A percentile compares a stretch with the other conserved stretches of the same genome.
These are phyloP conservation scores for Coracopsis vasa DNA, from an alignment of 2,113 vertebrate species.

Conservation along the genomic window DNA sequence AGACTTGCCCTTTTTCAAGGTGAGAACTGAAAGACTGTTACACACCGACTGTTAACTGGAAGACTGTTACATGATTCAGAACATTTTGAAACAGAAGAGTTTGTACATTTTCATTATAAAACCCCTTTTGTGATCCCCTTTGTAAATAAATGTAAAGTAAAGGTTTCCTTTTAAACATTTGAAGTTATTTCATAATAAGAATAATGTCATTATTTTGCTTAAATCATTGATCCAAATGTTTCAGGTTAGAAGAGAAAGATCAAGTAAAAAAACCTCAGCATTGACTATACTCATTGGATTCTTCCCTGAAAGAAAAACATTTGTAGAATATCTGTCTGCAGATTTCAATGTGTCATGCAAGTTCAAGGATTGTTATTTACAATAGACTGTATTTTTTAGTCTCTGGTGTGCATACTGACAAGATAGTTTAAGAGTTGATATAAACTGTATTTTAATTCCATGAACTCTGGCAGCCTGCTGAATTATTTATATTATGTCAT, in stretches of 20 bases:
- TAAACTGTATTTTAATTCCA: conserved; percentile 29
- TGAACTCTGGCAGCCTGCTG: background rate
- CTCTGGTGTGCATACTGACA: background rate
- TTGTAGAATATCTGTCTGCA: background rate
- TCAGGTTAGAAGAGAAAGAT: background rate
- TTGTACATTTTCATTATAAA: background rate
- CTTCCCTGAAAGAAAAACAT: background rate
- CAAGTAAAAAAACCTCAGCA: background rate
- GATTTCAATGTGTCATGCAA: background rate
- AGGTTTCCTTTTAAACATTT: background rate
- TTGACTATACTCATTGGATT: background rate
- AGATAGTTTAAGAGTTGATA: background rate
- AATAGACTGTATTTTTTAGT: background rate
- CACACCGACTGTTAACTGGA: background rate
- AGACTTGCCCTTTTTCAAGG: background rate
- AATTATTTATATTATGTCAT: conserved; percentile 40
- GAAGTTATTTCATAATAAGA: background rate
- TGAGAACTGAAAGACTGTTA: background rate
- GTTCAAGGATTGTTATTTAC: background rate
- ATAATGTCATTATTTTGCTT: background rate
- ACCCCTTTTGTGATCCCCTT: background rate
- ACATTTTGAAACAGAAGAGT: background rate
- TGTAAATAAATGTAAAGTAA: background rate
- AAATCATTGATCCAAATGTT: background rate
- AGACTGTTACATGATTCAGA: background rate